A percentile compares a stretch with the other conserved stretches of the same genome.
Evolutionary conservation across 2,888 invertebrate species (phyloP).

Genomic region (Hypercompe scribonia): DNA sequence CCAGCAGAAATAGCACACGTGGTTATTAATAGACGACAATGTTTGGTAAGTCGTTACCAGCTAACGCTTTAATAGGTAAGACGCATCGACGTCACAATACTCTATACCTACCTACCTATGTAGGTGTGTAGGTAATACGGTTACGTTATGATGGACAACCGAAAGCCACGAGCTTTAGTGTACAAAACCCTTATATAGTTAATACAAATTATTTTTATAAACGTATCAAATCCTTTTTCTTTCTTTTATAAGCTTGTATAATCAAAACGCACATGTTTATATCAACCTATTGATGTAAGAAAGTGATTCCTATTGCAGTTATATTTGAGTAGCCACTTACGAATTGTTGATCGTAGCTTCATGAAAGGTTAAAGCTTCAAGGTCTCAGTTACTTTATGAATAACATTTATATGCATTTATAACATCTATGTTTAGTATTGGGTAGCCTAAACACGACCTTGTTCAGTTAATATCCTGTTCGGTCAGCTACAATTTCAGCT

Average conservation of each 20-base stretch:
- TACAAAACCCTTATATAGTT: not conserved
- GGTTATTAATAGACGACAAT: conserved; percentile 41
- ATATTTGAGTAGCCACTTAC: too few species aligned
- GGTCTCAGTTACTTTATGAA: too few species aligned
- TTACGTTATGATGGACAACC: conserved; percentile 5
- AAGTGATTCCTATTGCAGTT: too few species aligned
- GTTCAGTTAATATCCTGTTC: too few species aligned
- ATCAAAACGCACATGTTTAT: too few species aligned
- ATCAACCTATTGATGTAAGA: too few species aligned
- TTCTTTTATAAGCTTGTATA: too few species aligned
- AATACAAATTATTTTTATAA: not conserved
- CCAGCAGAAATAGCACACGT: conserved; percentile 31
- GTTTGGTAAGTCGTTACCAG: conserved; percentile 36
- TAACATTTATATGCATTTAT: too few species aligned
- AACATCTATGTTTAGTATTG: too few species aligned
- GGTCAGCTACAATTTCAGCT: not conserved
- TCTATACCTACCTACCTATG: conserved; percentile 24
- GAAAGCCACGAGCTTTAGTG: not conserved
- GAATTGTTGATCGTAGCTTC: too few species aligned
- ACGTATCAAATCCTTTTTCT: not conserved
- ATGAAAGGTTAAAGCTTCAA: too few species aligned
- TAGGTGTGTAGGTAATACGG: conserved; percentile 9
- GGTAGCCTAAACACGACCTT: too few species aligned
- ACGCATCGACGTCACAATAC: conserved; percentile 6
- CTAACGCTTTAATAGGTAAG: conserved; percentile 20